Conservation (phyloP, 2,113 vertebrate species). For the Malurus melanocephalus region DNA sequence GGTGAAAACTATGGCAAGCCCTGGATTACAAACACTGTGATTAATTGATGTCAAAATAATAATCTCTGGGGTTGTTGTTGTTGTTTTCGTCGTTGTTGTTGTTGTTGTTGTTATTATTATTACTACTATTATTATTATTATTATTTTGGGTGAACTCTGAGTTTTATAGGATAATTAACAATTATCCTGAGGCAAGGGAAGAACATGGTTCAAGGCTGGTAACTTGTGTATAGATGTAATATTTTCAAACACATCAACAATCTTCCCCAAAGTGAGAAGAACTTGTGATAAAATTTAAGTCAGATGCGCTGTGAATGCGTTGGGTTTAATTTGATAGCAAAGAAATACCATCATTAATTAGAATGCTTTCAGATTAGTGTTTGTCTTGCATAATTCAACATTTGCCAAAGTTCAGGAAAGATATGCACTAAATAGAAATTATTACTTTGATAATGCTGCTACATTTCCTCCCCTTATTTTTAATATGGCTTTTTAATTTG, state of each 20-base stretch:
- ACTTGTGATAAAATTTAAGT: conserved; percentile 3
- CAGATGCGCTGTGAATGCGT: neutral
- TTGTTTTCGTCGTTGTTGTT: neutral
- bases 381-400: conserved; percentile 54
- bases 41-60: conserved; percentile 58
- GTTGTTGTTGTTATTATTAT: neutral
- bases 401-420: conserved; percentile 64
- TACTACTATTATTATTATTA: neutral
- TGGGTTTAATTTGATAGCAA: conserved; percentile 40
- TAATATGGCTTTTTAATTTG: conserved; percentile 65
- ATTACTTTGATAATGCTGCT: conserved; percentile 62
- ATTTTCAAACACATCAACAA: neutral
- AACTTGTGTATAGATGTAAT: neutral
- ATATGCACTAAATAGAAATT: conserved; percentile 56
- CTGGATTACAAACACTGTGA: conserved; percentile 36
- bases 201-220: neutral
- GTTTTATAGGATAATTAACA: neutral
- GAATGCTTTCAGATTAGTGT: conserved; percentile 55
- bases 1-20: conserved; percentile 20
- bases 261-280: neutral
- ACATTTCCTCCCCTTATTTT: conserved; percentile 59
- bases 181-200: neutral
- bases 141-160: neutral
- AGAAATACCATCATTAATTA: conserved; percentile 59
- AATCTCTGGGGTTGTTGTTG: neutral